phyloP scores from a whole-genome alignment of 2,113 vertebrate species.

The Laterallus jamaicensis region DNA sequence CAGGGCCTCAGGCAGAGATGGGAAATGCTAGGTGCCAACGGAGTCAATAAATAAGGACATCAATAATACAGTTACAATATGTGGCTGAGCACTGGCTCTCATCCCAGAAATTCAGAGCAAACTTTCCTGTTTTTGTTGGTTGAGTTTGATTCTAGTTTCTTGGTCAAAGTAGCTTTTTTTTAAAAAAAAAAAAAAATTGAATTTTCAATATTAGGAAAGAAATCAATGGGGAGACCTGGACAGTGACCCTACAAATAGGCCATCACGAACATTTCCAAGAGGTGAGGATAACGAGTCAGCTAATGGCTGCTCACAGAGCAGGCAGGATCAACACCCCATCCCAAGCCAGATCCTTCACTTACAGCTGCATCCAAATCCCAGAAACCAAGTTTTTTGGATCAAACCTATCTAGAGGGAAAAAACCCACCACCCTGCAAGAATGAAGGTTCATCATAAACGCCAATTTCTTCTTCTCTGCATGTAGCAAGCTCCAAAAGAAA shows the following conservation, averaged over 20 bases:
- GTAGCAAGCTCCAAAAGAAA: background rate
- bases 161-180: background rate
- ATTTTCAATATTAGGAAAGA: background rate
- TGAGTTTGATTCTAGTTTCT: conserved; percentile 19
- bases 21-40: conserved; percentile 42
- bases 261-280: background rate
- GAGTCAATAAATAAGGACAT: conserved; percentile 60
- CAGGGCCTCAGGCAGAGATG: background rate
- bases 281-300: background rate
- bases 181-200: background rate
- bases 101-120: conserved; percentile 50
- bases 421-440: background rate
- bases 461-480: background rate
- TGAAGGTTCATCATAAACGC: background rate
- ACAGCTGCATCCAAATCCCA: background rate
- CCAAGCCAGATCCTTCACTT: background rate
- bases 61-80: conserved; percentile 48
- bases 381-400: background rate
- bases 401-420: background rate
- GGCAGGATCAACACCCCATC: background rate
- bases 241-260: background rate
- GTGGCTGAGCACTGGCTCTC: conserved; percentile 41
- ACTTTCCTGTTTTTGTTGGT: conserved; percentile 21
- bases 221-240: background rate
- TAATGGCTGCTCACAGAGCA: background rate